These are phyloP conservation scores for Drosophila tanythrix DNA, from an alignment of 2,888 invertebrate genomes.

Conservation along the genomic window DNA sequence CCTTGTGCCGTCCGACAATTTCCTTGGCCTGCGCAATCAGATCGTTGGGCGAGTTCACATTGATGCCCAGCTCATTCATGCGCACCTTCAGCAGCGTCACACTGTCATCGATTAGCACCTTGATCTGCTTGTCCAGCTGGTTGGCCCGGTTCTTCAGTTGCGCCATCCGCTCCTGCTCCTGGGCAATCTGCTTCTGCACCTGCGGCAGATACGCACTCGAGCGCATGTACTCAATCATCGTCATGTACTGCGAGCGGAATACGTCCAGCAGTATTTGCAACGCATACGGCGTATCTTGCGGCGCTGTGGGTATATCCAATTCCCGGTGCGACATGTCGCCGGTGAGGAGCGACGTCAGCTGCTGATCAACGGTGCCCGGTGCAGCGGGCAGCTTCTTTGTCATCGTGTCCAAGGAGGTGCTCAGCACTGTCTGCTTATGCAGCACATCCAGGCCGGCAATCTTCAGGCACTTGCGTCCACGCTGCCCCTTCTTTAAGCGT, in stretches of 20 bases:
- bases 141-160: conserved; percentile 93
- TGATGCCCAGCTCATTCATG: conserved; percentile 96
- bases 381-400: conserved; percentile 93
- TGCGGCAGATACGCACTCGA: conserved; percentile 90
- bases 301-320: conserved; percentile 92
- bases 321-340: conserved; percentile 91
- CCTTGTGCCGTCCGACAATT: conserved; percentile 96
- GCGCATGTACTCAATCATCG: conserved; percentile 93
- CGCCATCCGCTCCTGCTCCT: conserved; percentile 93
- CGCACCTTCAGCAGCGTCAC: conserved; percentile 94
- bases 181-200: conserved; percentile 91
- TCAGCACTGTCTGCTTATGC: conserved; percentile 94
- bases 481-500: conserved; percentile 87
- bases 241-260: conserved; percentile 93
- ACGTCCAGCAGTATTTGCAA: conserved; percentile 94
- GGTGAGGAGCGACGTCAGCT: conserved; percentile 92
- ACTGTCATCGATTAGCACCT: conserved; percentile 95
- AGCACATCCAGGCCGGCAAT: conserved; percentile 95
- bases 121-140: conserved; percentile 97
- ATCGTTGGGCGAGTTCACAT: conserved; percentile 93
- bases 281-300: conserved; percentile 92
- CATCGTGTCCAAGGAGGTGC: conserved; percentile 91
- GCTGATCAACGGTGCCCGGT: conserved; percentile 96
- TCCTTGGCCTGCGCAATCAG: conserved; percentile 94
- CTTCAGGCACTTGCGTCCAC: conserved; percentile 89